Evolutionary conservation across 2,888 invertebrate genomes (phyloP).

Genomic region (Melinaea menophilus): DNA sequence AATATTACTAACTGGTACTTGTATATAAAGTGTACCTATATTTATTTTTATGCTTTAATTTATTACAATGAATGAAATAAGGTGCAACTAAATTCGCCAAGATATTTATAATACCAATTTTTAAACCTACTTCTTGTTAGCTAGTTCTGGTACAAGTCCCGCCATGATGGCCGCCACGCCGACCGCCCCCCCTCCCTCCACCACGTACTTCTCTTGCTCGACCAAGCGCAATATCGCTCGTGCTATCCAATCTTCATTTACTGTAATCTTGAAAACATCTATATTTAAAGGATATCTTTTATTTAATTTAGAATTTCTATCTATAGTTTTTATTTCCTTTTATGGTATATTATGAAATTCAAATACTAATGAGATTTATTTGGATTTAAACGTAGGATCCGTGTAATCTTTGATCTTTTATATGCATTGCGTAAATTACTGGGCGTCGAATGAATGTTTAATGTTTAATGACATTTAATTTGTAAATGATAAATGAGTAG

Average conservation of each 20-base stretch:
- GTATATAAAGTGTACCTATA: too few relatives aligned
- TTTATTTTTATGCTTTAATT: not conserved
- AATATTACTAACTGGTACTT: too few relatives aligned
- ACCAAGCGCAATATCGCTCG: slow-evolving; percentile 87
- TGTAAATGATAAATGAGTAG: too few relatives aligned
- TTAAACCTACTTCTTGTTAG: slow-evolving; percentile 83
- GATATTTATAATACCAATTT: too few relatives aligned
- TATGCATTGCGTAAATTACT: too few relatives aligned
- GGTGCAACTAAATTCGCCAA: too few relatives aligned
- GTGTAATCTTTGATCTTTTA: too few relatives aligned
- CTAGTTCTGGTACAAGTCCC: slow-evolving; percentile 87
- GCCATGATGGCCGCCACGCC: slow-evolving; percentile 91
- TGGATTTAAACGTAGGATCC: too few relatives aligned
- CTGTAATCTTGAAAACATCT: slow-evolving; percentile 77
- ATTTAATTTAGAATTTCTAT: not conserved
- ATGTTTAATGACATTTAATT: too few relatives aligned
- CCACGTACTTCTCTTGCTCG: slow-evolving; percentile 92
- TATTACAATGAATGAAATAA: not conserved
- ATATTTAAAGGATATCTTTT: not conserved
- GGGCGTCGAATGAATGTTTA: too few relatives aligned
- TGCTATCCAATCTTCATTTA: slow-evolving; percentile 90
- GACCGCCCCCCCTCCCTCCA: slow-evolving; percentile 93
- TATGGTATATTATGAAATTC: too few relatives aligned
- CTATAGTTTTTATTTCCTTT: not conserved
- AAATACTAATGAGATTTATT: too few relatives aligned